Evolutionary conservation across 2,888 invertebrate species (phyloP), one percentile per base, ranked within the genome.

Genomic region (Microctonus hyperodae): DNA sequence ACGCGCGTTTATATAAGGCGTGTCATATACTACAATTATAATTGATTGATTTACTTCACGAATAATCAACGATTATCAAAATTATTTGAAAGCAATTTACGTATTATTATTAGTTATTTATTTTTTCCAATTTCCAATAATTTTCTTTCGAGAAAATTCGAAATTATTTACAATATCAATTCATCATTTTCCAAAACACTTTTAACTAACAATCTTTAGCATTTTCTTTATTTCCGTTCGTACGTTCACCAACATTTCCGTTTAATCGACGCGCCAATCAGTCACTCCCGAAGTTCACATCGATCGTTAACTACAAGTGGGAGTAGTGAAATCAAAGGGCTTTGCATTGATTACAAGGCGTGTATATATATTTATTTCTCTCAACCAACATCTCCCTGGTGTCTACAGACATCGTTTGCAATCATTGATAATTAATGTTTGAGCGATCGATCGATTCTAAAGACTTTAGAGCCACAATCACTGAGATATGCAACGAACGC

Each of bases 381-480:
- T 50, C 35, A 48, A 56, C 44, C 51, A 59, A 5, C n/a, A 20
- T 48, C 40, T 35, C 31, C 44, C 31, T 40, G 53, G 65, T 33
- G 62, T 58, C 65, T 65, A 62, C 31, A 63, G 55, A 59, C 65
- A 33, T 60, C 23, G 69, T 57, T 59, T 62, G 69, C 72, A 73
- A 33, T 60, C 16, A 65, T 64, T 59, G 58, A 68, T 73, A 73
- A 77, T 77, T 75, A 77, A 78, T 78, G 76, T 77, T 78, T 78
- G 73, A 78, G 70, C 74, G 75, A 77, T 77, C 75, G 76, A 77
- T 78, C 76, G 77, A 78, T 76, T 75, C 71, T 40, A 69, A 65
- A 48, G 37, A 73, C 61, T 64, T n/a, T 64, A 22, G 23, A 64
- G 50, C 67, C 40, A 35, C 25, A 22, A 51, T 23, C 31, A 56